Evolutionary conservation across 2,888 invertebrate genomes (phyloP).

Genomic region (Pilophorus perplexus): DNA sequence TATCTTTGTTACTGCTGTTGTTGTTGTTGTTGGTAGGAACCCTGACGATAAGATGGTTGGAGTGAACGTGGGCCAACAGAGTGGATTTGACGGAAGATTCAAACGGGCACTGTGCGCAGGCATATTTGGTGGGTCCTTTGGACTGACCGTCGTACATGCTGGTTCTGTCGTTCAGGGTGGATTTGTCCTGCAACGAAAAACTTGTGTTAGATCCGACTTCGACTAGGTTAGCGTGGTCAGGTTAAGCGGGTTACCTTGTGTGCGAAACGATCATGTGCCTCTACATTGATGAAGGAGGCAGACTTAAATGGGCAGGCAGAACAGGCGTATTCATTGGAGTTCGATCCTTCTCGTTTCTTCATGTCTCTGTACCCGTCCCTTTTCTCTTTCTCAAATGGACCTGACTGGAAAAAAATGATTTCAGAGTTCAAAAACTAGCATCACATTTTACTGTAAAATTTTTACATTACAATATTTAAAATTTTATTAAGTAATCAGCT

Average conservation of each 20-base stretch:
- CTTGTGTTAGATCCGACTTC: too few relatives aligned
- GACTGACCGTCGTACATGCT: conserved; percentile 30
- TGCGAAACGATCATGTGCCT: conserved; percentile 31
- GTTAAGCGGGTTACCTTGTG: conserved; percentile 36
- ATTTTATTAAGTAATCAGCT: too few relatives aligned
- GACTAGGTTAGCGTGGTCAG: too few relatives aligned
- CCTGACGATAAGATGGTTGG: conserved; percentile 33
- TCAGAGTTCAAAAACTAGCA: background rate
- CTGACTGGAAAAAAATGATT: too few relatives aligned
- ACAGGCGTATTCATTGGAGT: conserved; percentile 22
- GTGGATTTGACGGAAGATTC: conserved; percentile 33
- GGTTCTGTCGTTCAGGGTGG: conserved; percentile 29
- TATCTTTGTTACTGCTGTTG: too few relatives aligned
- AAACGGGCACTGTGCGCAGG: conserved; percentile 35
- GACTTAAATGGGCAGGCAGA: conserved; percentile 23
- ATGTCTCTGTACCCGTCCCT: background rate
- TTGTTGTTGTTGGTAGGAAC: conserved; percentile 37
- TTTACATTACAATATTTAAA: too few relatives aligned
- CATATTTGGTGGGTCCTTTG: conserved; percentile 13
- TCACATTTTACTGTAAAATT: too few relatives aligned
- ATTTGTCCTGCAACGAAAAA: conserved; percentile 19
- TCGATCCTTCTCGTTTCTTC: conserved; percentile 32
- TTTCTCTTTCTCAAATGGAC: too few relatives aligned
- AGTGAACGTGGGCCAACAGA: conserved; percentile 35
- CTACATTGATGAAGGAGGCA: conserved; percentile 27